A percentile compares a stretch with the other conserved stretches of the same genome.
phyloP scores from a whole-genome alignment of 2,797 vertebrate genomes.

The Spea hammondii region DNA sequence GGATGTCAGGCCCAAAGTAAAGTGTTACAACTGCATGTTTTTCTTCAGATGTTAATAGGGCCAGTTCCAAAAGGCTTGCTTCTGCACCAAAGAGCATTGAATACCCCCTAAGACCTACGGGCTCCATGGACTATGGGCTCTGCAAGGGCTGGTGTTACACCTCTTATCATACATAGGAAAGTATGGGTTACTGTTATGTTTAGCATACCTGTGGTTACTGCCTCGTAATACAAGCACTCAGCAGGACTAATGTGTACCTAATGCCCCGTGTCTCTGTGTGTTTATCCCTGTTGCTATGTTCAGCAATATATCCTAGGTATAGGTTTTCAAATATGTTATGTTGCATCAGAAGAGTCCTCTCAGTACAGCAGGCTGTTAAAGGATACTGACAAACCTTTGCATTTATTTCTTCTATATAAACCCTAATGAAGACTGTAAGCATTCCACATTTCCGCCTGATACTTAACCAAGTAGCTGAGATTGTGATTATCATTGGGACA shows the following conservation, averaged over 20 bases:
- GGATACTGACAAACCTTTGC: slow-evolving; percentile 40
- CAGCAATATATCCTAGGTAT: slow-evolving; percentile 56
- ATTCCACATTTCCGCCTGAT: slow-evolving; percentile 52
- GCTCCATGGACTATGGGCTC: too few relatives aligned
- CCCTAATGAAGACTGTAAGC: slow-evolving; percentile 61
- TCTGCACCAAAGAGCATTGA: too few relatives aligned
- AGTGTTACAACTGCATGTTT: too few relatives aligned
- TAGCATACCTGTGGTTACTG: too few relatives aligned
- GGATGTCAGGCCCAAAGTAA: too few relatives aligned
- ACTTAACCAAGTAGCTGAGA: slow-evolving; percentile 52
- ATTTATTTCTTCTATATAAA: not conserved
- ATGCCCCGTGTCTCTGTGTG: slow-evolving; percentile 51
- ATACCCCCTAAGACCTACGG: too few relatives aligned
- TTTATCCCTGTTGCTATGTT: slow-evolving; percentile 61
- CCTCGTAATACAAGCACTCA: not conserved
- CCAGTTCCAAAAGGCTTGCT: too few relatives aligned
- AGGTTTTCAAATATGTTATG: slow-evolving; percentile 49
- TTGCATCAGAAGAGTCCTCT: not conserved
- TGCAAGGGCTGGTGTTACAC: too few relatives aligned
- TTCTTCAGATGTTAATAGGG: too few relatives aligned
- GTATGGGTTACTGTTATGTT: too few relatives aligned
- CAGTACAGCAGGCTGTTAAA: slow-evolving; percentile 33
- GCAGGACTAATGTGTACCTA: not conserved
- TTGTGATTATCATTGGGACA: slow-evolving; percentile 63
- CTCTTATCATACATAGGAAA: too few relatives aligned